phyloP scores from a whole-genome alignment of 2,797 vertebrate genomes.

The Chanos chanos region DNA sequence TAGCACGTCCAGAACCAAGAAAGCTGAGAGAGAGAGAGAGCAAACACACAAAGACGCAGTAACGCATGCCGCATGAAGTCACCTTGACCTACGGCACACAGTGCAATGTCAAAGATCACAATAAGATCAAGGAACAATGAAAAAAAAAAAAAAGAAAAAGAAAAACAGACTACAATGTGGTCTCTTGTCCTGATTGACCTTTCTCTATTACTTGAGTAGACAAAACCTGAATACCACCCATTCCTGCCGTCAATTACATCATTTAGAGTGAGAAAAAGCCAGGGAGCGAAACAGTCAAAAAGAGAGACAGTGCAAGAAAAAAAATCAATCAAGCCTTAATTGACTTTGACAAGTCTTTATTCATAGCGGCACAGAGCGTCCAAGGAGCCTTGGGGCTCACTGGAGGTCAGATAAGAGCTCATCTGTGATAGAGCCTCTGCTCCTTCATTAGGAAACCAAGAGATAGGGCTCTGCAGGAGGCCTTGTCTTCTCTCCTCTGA shows the following conservation, averaged over 20 bases:
- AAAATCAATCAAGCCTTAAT: conserved; percentile 76
- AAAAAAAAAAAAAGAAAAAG: conserved; percentile 35
- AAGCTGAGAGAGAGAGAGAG: too few species aligned
- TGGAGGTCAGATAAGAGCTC: conserved; percentile 37
- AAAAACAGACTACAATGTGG: too few species aligned
- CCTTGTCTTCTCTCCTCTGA: too few species aligned
- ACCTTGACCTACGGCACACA: conserved; percentile 8
- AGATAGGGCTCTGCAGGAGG: too few species aligned
- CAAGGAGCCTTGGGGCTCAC: conserved; percentile 10
- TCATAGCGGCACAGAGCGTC: conserved; percentile 26
- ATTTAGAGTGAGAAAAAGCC: conserved; percentile 61
- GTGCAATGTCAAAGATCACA: conserved; percentile 24
- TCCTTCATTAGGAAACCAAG: too few species aligned
- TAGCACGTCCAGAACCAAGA: too few species aligned
- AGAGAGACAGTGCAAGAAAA: conserved; percentile 51
- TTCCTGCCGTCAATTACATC: conserved; percentile 57
- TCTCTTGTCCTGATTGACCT: conserved; percentile 43
- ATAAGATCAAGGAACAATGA: background rate
- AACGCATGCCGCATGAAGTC: background rate
- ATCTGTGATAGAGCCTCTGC: too few species aligned
- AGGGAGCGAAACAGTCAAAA: conserved; percentile 57
- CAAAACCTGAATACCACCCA: conserved; percentile 45
- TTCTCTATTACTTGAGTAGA: conserved; percentile 43
- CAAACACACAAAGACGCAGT: conserved; percentile 18
- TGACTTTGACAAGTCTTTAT: conserved; percentile 74